Percentiles rank a stretch among this genome's conserved stretches.
Evolutionary conservation across 30 jellyfish, hydroid and myxozoan genomes (phyloP).

Genomic region (Mastigias papua): DNA sequence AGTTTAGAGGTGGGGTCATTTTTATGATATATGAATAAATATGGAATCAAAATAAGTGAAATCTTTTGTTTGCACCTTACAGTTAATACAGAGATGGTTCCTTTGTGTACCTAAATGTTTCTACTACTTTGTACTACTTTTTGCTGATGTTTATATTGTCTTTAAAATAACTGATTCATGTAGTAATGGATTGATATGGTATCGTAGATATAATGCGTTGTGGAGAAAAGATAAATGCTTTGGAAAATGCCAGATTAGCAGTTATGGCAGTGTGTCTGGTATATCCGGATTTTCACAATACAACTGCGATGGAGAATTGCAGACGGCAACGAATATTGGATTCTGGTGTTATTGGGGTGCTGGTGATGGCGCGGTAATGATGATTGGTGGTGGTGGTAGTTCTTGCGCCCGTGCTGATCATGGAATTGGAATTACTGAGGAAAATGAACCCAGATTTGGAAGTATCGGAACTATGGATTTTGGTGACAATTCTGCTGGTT

Average conservation of each 20-base stretch:
- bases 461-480: neutral
- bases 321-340: neutral
- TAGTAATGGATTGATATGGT: neutral
- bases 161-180: no score
- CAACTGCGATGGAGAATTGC: neutral
- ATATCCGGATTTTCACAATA: neutral
- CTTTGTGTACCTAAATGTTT: no score
- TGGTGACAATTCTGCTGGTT: neutral
- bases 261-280: neutral
- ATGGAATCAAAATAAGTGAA: no score
- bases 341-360: neutral
- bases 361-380: neutral
- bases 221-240: neutral
- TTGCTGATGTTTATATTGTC: neutral
- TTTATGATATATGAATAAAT: no score
- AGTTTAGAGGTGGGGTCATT: no score
- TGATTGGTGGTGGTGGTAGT: neutral
- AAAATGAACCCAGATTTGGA: neutral
- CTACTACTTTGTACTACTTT: no score
- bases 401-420: neutral
- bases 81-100: no score
- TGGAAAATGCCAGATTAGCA: neutral
- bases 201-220: neutral
- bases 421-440: neutral
- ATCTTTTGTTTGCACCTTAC: no score